phyloP scores from a whole-genome alignment of 2,888 invertebrate genomes.

The Leucophenga maculata region DNA sequence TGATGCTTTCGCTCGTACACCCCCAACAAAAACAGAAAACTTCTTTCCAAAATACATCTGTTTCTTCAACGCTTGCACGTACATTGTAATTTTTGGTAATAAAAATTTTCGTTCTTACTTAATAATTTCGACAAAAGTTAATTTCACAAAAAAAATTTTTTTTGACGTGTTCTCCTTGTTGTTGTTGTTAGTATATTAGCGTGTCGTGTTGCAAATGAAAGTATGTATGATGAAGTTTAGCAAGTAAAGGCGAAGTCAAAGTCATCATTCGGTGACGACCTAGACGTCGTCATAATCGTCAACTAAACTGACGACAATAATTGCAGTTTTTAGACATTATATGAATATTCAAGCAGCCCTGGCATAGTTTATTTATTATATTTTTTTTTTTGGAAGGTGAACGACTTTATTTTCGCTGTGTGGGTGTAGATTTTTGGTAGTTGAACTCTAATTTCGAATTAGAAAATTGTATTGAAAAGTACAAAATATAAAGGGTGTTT shows the following conservation, averaged over 20 bases:
- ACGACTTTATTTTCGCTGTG: no score
- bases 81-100: conserved; percentile 67
- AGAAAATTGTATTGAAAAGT: no score
- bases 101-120: conserved; percentile 57
- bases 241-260: background rate
- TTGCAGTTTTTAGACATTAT: conserved; percentile 40
- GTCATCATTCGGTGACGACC: background rate
- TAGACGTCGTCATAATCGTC: background rate
- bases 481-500: no score
- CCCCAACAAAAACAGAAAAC: background rate
- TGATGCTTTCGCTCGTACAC: conserved; percentile 12
- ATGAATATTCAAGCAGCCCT: conserved; percentile 17
- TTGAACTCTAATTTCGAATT: no score
- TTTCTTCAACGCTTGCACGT: conserved; percentile 40
- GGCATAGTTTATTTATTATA: conserved; percentile 9
- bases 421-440: no score
- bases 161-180: background rate
- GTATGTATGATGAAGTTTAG: background rate
- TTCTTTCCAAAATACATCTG: background rate
- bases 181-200: conserved; percentile 24
- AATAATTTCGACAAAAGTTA: conserved; percentile 51
- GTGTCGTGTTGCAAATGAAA: conserved; percentile 33
- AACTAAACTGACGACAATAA: conserved; percentile 39
- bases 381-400: background rate
- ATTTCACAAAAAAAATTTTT: conserved; percentile 30